Evolutionary conservation across 2,797 vertebrate genomes (phyloP).

Genomic region (Gallinago nigripennis): DNA sequence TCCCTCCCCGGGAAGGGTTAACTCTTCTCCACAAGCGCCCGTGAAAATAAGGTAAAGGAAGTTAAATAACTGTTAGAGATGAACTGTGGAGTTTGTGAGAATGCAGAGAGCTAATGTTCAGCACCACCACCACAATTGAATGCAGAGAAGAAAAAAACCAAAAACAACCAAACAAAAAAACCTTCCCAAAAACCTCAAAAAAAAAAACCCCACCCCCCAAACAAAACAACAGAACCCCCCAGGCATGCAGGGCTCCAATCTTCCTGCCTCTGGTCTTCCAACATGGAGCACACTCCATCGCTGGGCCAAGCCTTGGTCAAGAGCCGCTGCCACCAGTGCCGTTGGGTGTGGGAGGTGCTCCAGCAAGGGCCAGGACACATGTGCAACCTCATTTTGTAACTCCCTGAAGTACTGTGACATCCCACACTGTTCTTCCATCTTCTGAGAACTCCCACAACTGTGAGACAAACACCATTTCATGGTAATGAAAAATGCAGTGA

Average conservation of each 20-base stretch:
- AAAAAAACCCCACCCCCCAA: no score
- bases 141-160: background rate
- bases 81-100: background rate
- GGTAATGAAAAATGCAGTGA: background rate
- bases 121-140: background rate
- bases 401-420: background rate
- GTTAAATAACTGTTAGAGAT: background rate
- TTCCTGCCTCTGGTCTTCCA: background rate
- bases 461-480: background rate
- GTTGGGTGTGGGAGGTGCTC: background rate
- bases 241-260: background rate
- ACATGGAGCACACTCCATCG: fast-evolving
- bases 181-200: no score
- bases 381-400: background rate
- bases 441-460: background rate
- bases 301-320: background rate
- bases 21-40: background rate
- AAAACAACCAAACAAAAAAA: background rate
- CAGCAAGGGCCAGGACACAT: background rate
- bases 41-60: background rate
- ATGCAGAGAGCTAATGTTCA: background rate
- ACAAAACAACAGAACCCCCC: background rate
- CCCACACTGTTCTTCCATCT: background rate
- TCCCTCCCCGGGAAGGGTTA: no score
- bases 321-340: background rate